A percentile compares a stretch with the other conserved stretches of the same genome.
These are phyloP conservation scores for Pentalonia nigronervosa DNA, from an alignment of 1,140 invertebrate species.

Conservation along the genomic window DNA sequence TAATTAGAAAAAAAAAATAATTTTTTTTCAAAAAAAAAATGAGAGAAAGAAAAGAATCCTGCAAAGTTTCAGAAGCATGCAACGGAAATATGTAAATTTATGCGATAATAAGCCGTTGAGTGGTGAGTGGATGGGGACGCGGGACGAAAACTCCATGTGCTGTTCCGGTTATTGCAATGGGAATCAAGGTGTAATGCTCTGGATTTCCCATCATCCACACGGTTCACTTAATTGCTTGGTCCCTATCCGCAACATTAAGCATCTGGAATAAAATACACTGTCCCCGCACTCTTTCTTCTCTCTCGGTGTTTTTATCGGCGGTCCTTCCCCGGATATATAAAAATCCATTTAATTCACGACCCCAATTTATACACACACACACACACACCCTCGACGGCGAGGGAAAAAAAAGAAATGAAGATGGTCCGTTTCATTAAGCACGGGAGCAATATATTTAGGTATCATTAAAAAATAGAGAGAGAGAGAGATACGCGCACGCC, in stretches of 20 bases:
- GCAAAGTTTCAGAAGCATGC: background rate
- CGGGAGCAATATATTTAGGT: background rate
- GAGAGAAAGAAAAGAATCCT: background rate
- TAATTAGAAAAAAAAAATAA: constrained; percentile 21
- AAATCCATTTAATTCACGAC: constrained; percentile 56
- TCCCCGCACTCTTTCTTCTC: background rate
- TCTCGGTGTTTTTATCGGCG: constrained; percentile 3
- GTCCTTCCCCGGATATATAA: constrained; percentile 22
- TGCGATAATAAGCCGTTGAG: constrained; percentile 3
- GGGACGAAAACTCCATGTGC: constrained; percentile 26
- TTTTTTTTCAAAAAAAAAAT: background rate
- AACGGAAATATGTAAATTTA: constrained; percentile 48
- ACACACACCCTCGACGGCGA: background rate
- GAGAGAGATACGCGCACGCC: background rate
- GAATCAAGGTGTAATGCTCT: constrained; percentile 43
- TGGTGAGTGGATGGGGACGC: background rate
- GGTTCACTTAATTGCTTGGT: constrained; percentile 51
- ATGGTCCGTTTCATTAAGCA: constrained; percentile 27
- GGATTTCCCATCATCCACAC: constrained; percentile 44
- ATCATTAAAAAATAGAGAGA: constrained; percentile 30
- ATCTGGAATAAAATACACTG: constrained; percentile 55
- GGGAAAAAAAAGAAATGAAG: constrained; percentile 15
- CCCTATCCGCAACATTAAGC: constrained; percentile 52
- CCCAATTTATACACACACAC: constrained; percentile 12
- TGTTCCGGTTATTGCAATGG: constrained; percentile 28